Conservation (phyloP, 2,888 invertebrate genomes). For the Platycheirus albimanus region DNA sequence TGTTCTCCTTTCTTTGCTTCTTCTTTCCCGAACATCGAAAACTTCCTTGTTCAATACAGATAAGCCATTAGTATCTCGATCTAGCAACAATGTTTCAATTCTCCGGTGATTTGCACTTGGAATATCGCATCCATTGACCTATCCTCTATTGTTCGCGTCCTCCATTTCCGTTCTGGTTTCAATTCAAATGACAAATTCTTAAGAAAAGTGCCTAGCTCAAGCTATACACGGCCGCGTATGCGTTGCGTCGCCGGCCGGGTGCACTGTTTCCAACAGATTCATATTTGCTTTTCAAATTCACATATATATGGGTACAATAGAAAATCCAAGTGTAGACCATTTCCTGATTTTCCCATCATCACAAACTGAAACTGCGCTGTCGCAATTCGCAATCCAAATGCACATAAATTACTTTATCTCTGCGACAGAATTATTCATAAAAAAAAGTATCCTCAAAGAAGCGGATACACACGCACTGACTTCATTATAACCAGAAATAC, state of each 20-base stretch:
- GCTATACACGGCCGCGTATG: no score
- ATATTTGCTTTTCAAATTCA: constrained; percentile 70
- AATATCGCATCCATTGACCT: not conserved
- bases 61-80: not conserved
- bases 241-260: not conserved
- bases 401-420: constrained; percentile 64
- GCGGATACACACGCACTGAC: constrained; percentile 62
- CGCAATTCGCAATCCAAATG: constrained; percentile 53
- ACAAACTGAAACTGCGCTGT: constrained; percentile 3
- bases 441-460: constrained; percentile 58
- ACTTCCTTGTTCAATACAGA: no score
- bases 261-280: no score
- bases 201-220: not conserved
- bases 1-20: no score
- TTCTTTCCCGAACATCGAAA: no score
- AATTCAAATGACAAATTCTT: constrained; percentile 28
- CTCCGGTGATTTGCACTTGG: not conserved
- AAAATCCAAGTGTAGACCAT: constrained; percentile 39
- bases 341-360: constrained; percentile 61
- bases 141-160: not conserved
- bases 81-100: not conserved
- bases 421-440: constrained; percentile 64
- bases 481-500: constrained; percentile 69
- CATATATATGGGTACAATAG: constrained; percentile 46
- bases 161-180: constrained; percentile 18